A percentile compares a stretch with the other conserved stretches of the same genome.
These are phyloP conservation scores for Hippocampus barbouri DNA, from an alignment of 2,113 vertebrate species.

Conservation along the genomic window DNA sequence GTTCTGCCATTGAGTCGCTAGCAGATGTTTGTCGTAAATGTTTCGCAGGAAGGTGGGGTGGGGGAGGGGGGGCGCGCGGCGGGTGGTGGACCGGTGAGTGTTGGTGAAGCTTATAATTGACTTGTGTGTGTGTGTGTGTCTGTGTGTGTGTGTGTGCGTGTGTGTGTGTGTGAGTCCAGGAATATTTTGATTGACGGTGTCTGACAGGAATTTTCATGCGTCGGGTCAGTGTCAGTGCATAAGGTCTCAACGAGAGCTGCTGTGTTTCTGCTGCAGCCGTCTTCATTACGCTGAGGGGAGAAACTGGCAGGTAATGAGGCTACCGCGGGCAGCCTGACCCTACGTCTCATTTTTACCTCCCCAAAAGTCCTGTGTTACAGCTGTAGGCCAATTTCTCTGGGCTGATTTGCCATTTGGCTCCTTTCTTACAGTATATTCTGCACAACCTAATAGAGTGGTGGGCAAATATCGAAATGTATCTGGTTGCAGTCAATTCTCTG, in stretches of 20 bases:
- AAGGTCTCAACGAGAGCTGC: slow-evolving; percentile 39
- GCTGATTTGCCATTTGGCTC: slow-evolving; percentile 5
- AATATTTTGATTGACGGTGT: slow-evolving; percentile 55
- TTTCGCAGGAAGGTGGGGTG: slow-evolving; percentile 46
- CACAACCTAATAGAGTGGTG: not conserved
- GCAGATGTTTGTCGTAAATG: slow-evolving; percentile 64
- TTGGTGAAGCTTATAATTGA: slow-evolving; percentile 69
- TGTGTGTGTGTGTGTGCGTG: slow-evolving; percentile 2
- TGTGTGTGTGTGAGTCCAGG: slow-evolving; percentile 14
- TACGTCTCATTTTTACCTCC: slow-evolving; percentile 25
- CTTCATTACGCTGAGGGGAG: slow-evolving; percentile 39
- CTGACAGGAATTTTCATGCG: slow-evolving; percentile 39
- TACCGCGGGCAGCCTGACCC: slow-evolving; percentile 25
- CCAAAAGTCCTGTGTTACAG: not conserved
- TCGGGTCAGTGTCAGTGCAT: slow-evolving; percentile 41
- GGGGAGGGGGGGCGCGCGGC: slow-evolving; percentile 50
- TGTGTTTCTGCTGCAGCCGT: slow-evolving; percentile 28
- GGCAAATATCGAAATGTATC: not conserved
- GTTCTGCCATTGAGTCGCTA: not conserved
- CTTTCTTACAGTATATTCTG: slow-evolving; percentile 4
- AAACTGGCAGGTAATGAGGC: slow-evolving; percentile 36
- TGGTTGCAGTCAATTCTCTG: not conserved
- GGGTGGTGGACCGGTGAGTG: slow-evolving; percentile 54
- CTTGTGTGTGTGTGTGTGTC: slow-evolving; percentile 11
- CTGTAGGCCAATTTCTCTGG: slow-evolving; percentile 7